Evolutionary conservation across 2,113 vertebrate species (phyloP).

Genomic region (Phocoena sinus): DNA sequence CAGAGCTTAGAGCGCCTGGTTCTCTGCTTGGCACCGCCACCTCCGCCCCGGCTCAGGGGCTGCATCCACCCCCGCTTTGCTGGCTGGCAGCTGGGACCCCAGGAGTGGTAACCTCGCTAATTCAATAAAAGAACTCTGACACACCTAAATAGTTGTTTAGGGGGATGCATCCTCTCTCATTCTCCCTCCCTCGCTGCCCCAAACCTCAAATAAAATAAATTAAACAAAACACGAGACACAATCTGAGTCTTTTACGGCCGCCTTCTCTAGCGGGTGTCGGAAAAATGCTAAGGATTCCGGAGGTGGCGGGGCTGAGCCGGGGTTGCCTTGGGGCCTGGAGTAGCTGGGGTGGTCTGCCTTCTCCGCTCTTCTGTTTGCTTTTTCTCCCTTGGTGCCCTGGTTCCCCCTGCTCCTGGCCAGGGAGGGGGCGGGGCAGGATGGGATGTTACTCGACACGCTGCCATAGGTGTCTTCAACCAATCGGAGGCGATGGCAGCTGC

Average conservation of each 20-base stretch:
- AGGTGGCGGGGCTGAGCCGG: neutral
- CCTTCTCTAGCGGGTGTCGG: neutral
- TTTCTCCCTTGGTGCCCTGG: neutral
- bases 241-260: neutral
- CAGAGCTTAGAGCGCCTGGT: neutral
- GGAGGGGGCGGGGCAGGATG: neutral
- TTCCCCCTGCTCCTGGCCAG: neutral
- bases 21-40: accelerated
- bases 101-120: neutral
- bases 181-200: neutral
- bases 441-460: neutral
- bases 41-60: too few relatives aligned
- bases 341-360: neutral
- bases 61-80: neutral
- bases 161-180: neutral
- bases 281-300: neutral
- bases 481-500: conserved; percentile 67
- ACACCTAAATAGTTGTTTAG: conserved; percentile 36
- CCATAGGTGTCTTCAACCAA: conserved; percentile 59
- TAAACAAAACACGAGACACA: conserved; percentile 5
- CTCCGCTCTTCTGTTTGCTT: neutral
- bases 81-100: neutral
- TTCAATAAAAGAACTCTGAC: conserved; percentile 45
- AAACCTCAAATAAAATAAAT: conserved; percentile 62
- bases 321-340: accelerated